Conservation (phyloP, 1,140 invertebrate genomes). For the Oscheius sp. region DNA sequence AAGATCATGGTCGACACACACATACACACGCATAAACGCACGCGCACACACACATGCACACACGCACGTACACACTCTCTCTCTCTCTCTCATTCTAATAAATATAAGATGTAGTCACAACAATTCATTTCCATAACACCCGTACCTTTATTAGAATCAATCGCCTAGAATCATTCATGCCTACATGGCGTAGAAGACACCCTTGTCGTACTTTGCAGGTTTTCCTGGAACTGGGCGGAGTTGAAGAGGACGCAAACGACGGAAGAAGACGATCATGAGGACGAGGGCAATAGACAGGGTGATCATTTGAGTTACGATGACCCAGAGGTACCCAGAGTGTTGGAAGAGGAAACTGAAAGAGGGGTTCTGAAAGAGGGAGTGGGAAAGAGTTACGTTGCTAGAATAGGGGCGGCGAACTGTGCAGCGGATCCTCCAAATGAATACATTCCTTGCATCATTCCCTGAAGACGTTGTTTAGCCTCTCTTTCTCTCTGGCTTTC, state of each 20-base stretch:
- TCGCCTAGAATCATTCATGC: no score
- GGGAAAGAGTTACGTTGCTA: slow-evolving; percentile 27
- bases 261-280: slow-evolving; percentile 29
- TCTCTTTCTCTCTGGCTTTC: no score
- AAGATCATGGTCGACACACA: no score
- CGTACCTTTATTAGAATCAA: no score
- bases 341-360: slow-evolving; percentile 37
- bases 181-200: background rate
- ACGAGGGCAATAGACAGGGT: slow-evolving; percentile 23
- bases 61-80: no score
- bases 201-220: background rate
- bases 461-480: no score
- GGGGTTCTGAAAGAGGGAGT: background rate
- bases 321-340: slow-evolving; percentile 28
- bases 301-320: slow-evolving; percentile 16
- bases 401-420: slow-evolving; percentile 30
- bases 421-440: slow-evolving; percentile 30
- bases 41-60: no score
- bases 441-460: slow-evolving; percentile 42
- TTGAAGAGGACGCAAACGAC: slow-evolving; percentile 32
- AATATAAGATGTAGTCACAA: no score
- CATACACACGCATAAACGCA: no score
- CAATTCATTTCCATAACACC: no score
- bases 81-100: no score
- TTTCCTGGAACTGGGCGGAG: slow-evolving; percentile 9